Conservation (phyloP, 2,797 vertebrate genomes). For the Sebastes iracundus region DNA sequence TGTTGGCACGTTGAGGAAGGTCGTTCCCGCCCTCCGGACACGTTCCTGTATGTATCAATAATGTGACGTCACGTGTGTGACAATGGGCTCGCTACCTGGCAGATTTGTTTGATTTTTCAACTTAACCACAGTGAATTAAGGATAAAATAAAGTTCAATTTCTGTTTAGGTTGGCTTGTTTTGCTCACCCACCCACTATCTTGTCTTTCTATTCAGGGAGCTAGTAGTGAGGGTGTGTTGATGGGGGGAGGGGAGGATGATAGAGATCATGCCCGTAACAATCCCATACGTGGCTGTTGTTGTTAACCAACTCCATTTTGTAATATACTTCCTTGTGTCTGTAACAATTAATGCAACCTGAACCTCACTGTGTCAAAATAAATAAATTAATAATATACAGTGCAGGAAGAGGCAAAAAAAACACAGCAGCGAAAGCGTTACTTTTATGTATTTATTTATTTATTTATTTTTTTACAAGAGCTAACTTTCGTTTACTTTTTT, state of each 20-base stretch:
- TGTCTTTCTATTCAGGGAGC: neutral
- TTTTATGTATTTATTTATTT: no score
- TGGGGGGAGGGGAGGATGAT: neutral
- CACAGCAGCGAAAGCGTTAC: no score
- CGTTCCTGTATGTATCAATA: no score
- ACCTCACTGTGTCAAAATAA: no score
- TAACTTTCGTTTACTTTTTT: neutral
- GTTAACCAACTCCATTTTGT: neutral
- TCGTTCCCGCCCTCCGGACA: no score
- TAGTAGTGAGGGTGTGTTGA: neutral
- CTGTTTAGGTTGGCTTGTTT: neutral
- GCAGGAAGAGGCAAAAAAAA: no score
- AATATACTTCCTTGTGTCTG: no score
- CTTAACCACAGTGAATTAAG: neutral
- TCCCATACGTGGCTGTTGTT: conserved; percentile 10
- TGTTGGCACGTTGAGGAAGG: neutral
- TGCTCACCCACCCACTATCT: neutral
- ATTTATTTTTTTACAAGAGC: no score
- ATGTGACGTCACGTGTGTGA: no score
- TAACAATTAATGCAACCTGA: no score
- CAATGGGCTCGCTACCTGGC: no score
- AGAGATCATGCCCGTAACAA: neutral
- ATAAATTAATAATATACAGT: no score
- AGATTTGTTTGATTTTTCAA: neutral
- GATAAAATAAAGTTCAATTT: neutral